Percentiles rank a stretch among this genome's conserved stretches.
Conservation (phyloP, 2,797 vertebrate species). For the Pseudotriccus pelzelni region DNA sequence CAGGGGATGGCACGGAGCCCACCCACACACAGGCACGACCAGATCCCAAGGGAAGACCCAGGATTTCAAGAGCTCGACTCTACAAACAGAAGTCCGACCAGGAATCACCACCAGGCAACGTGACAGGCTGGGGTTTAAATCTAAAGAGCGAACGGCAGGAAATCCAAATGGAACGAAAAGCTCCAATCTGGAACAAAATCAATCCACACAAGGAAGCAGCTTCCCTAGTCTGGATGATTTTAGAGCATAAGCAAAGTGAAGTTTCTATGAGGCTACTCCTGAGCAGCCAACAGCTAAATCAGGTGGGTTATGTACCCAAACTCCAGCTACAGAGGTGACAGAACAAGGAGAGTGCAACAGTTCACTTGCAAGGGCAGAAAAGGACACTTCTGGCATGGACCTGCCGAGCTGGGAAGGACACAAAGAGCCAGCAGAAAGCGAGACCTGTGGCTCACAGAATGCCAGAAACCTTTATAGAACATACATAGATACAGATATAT, state of each 20-base stretch:
- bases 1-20: not conserved
- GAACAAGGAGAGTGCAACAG: fast-evolving
- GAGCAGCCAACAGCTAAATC: not conserved
- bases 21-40: fast-evolving
- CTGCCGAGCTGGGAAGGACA: not conserved
- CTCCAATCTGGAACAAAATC: not conserved
- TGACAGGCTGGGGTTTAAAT: not conserved
- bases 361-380: not conserved
- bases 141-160: not conserved
- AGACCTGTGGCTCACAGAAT: not conserved
- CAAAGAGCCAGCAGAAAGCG: not conserved
- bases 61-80: not conserved
- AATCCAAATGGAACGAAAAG: not conserved
- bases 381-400: not conserved
- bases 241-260: not conserved
- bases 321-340: not conserved
- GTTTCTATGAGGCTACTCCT: not conserved
- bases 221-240: not conserved
- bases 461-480: not conserved
- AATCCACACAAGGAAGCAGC: not conserved
- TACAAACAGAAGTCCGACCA: not conserved
- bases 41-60: not conserved
- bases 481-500: not conserved
- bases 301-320: not conserved
- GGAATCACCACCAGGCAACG: not conserved